A percentile compares a stretch with the other conserved stretches of the same genome.
Conservation (phyloP, 1,140 invertebrate species). For the Kradibia gibbosae region DNA sequence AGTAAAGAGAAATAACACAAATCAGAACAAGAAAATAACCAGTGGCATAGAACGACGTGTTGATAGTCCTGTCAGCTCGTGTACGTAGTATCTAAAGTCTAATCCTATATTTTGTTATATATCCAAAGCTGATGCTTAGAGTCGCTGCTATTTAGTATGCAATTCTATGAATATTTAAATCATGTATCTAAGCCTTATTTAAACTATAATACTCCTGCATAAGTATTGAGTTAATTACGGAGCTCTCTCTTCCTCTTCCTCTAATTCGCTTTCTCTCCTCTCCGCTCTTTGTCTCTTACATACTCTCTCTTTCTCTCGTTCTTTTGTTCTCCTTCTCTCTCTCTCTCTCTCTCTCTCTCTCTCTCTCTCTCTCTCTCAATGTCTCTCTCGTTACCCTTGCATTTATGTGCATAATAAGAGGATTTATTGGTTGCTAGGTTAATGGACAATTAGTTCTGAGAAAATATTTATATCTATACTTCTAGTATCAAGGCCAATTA, state of each 20-base stretch:
- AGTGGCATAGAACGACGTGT: background rate
- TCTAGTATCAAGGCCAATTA: no score
- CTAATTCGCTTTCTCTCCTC: background rate
- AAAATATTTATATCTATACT: no score
- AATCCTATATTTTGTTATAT: background rate
- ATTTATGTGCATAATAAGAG: no score
- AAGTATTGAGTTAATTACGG: conserved; percentile 12
- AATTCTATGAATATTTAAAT: conserved; percentile 63
- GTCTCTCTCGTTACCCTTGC: no score
- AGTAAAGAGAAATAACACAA: background rate
- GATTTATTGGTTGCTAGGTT: no score
- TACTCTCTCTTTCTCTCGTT: no score
- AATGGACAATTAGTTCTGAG: no score
- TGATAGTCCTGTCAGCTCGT: background rate
- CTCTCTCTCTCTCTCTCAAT: no score
- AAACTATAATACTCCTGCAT: conserved; percentile 26
- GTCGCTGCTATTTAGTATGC: conserved; percentile 61
- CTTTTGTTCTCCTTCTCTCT: no score
- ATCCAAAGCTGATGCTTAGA: background rate
- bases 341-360: no score
- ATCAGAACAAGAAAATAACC: background rate
- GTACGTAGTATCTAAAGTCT: background rate
- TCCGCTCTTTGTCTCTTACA: background rate
- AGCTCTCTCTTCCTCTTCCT: background rate
- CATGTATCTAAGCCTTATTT: conserved; percentile 52